These are phyloP conservation scores for Porites evermanni DNA, from an alignment of 92 coral and sea anemone genomes.

Conservation along the genomic window DNA sequence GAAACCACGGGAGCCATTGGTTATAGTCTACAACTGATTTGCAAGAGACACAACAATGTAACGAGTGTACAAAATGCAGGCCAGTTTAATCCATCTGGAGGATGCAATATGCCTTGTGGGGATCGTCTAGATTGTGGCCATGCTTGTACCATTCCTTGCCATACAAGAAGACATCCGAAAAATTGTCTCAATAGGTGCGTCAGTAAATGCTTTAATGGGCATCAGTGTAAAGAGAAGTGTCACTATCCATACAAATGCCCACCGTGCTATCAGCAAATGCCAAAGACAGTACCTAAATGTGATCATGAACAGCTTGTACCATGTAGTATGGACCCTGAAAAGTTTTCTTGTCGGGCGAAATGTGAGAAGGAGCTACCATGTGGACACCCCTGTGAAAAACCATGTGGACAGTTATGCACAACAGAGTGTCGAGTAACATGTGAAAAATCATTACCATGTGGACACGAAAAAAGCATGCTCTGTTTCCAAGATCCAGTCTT, in stretches of 20 bases:
- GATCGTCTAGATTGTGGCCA: constrained; percentile 32
- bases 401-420: constrained; percentile 6
- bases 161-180: neutral
- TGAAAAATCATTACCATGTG: constrained; percentile 15
- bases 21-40: constrained; percentile 2
- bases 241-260: constrained; percentile 15
- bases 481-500: constrained; percentile 32
- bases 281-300: constrained; percentile 32
- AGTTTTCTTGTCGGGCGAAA: constrained; percentile 57
- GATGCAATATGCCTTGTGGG: constrained; percentile 14
- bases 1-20: constrained; percentile 40
- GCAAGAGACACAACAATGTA: constrained; percentile 28
- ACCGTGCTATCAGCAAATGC: neutral
- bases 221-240: neutral
- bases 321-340: constrained; percentile 31
- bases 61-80: neutral
- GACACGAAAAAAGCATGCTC: constrained; percentile 28
- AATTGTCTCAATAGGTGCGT: constrained; percentile 19
- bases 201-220: constrained; percentile 13
- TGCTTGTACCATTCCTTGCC: constrained; percentile 23
- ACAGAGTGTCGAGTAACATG: neutral
- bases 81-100: neutral
- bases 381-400: neutral
- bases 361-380: constrained; percentile 51
- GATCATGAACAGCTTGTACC: constrained; percentile 26